A percentile compares a stretch with the other conserved stretches of the same genome.
Evolutionary conservation across 2,797 vertebrate species (phyloP).

Genomic region (Podarcis lilfordi): DNA sequence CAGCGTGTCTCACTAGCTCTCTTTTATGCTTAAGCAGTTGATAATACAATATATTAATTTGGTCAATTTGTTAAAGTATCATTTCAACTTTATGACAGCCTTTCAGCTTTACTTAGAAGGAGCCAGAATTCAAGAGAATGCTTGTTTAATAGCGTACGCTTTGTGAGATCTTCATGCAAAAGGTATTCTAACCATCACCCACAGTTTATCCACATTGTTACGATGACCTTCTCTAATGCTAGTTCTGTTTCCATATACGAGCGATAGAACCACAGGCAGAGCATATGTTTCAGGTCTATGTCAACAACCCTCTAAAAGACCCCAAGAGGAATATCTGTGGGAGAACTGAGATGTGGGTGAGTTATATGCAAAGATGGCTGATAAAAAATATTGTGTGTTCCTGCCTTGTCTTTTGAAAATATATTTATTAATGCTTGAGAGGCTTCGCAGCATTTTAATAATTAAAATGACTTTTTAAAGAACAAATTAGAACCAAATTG

Average conservation of each 20-base stretch:
- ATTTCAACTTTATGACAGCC: slow-evolving; percentile 81
- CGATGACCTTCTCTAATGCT: slow-evolving; percentile 51
- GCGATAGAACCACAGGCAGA: slow-evolving; percentile 44
- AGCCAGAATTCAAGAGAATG: slow-evolving; percentile 58
- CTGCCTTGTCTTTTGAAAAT: background rate
- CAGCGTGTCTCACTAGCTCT: slow-evolving; percentile 51
- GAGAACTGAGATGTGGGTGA: slow-evolving; percentile 66
- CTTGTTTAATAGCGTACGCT: slow-evolving; percentile 70
- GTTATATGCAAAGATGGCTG: slow-evolving; percentile 46
- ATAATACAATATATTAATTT: slow-evolving; percentile 82
- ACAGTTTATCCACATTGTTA: slow-evolving; percentile 47
- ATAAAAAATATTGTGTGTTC: background rate
- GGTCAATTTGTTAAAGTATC: slow-evolving; percentile 79
- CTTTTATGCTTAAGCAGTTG: slow-evolving; percentile 72
- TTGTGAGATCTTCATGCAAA: slow-evolving; percentile 52
- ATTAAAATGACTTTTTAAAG: background rate
- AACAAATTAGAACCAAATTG: background rate
- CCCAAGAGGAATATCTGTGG: background rate
- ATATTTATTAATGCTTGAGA: background rate
- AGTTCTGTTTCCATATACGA: slow-evolving; percentile 48
- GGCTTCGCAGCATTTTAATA: background rate
- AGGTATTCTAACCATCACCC: slow-evolving; percentile 54
- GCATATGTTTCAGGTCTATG: slow-evolving; percentile 34
- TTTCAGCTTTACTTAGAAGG: slow-evolving; percentile 79
- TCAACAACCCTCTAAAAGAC: slow-evolving; percentile 50